Evolutionary conservation across 2,888 invertebrate genomes (phyloP).

Genomic region (Piscicola geometra): DNA sequence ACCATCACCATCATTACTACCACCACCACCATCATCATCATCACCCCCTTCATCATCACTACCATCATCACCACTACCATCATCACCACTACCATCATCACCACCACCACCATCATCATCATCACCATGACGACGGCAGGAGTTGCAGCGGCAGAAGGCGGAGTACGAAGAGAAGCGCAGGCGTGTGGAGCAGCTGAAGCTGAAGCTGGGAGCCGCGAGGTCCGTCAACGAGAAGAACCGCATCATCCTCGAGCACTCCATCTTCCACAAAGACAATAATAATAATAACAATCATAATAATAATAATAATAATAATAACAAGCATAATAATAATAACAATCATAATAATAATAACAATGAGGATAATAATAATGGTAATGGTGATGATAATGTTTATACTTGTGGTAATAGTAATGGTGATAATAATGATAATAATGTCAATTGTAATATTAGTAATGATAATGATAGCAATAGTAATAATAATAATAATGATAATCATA

Average conservation of each 20-base stretch:
- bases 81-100: too few relatives aligned
- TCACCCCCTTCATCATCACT: too few relatives aligned
- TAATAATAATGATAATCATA: too few relatives aligned
- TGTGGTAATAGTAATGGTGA: too few relatives aligned
- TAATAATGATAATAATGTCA: too few relatives aligned
- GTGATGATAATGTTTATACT: too few relatives aligned
- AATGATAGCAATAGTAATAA: too few relatives aligned
- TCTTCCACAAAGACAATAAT: background rate
- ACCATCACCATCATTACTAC: too few relatives aligned
- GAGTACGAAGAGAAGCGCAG: constrained; percentile 53
- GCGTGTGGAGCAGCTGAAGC: constrained; percentile 48
- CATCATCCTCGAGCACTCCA: constrained; percentile 2
- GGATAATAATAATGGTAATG: background rate
- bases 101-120: too few relatives aligned
- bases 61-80: too few relatives aligned
- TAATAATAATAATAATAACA: background rate
- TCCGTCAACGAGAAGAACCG: constrained; percentile 14
- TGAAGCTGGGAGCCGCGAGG: constrained; percentile 24
- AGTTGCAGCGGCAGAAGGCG: constrained; percentile 52
- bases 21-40: too few relatives aligned
- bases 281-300: background rate
- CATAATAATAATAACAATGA: background rate
- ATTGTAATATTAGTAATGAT: too few relatives aligned
- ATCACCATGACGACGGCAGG: constrained; percentile 44
- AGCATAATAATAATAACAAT: background rate